Percentiles rank a stretch among this genome's conserved stretches.
Conservation (phyloP, 2,113 vertebrate genomes). For the Microcebus lehilahytsara region DNA sequence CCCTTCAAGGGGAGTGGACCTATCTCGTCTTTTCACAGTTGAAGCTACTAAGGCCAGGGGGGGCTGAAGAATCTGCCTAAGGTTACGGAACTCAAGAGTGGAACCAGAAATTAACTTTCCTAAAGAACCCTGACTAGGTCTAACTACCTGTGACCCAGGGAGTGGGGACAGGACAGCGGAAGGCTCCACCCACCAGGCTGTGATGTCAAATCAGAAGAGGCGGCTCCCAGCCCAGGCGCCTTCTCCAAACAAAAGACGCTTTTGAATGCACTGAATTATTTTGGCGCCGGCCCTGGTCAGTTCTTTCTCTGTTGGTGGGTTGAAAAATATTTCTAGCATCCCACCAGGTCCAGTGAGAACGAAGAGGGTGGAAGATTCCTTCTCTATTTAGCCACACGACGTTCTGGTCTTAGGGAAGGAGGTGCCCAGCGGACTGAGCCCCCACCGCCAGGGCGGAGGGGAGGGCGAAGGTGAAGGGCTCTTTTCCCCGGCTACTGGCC, state of each 20-base stretch:
- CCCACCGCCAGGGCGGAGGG: no score
- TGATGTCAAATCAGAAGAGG: conserved; percentile 73
- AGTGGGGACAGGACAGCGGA: background rate
- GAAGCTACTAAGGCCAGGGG: background rate
- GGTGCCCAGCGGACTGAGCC: background rate
- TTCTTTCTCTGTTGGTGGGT: conserved; percentile 54
- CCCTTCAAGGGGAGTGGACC: rapidly evolving
- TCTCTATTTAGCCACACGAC: background rate
- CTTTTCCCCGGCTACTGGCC: background rate
- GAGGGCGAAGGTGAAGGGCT: background rate
- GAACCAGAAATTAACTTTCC: background rate
- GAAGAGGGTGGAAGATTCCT: background rate
- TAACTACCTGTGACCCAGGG: background rate
- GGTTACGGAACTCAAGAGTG: background rate
- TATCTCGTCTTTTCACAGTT: background rate
- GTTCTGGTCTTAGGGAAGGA: background rate
- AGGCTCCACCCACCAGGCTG: background rate
- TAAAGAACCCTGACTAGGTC: background rate
- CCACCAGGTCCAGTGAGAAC: conserved; percentile 20
- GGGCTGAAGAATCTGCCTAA: background rate
- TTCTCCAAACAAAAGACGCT: conserved; percentile 71
- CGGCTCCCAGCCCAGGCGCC: background rate
- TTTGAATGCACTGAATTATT: conserved; percentile 68
- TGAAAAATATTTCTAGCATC: conserved; percentile 56
- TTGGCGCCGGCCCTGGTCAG: conserved; percentile 55